Conservation (phyloP, 2,888 invertebrate genomes). For the Ormyrus pomaceus region DNA sequence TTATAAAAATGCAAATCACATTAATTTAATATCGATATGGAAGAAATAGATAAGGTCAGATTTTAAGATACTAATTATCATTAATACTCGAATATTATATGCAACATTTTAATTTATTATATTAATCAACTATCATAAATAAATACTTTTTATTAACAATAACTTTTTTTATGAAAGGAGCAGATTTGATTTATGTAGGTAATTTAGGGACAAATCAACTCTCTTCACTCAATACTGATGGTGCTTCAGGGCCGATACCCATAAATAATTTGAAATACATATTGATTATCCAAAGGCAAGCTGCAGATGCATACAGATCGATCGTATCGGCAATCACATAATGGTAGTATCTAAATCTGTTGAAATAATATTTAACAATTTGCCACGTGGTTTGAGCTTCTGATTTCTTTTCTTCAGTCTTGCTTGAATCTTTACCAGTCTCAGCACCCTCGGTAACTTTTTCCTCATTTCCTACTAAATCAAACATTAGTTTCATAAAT, state of each 20-base stretch:
- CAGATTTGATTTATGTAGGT: no score
- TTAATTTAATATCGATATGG: no score
- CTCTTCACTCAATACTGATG: conserved; percentile 44
- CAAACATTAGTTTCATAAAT: neutral
- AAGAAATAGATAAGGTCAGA: no score
- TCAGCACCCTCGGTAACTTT: neutral
- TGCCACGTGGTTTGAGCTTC: conserved; percentile 48
- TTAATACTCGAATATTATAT: no score
- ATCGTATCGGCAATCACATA: conserved; percentile 61
- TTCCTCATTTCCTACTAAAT: conserved; percentile 13
- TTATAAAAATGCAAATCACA: no score
- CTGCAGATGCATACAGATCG: conserved; percentile 58
- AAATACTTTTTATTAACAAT: no score
- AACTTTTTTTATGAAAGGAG: no score
- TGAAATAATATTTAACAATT: conserved; percentile 62
- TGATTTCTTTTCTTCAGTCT: neutral
- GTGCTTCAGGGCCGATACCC: conserved; percentile 35
- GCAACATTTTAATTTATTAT: no score
- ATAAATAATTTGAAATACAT: conserved; percentile 55
- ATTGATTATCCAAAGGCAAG: conserved; percentile 61
- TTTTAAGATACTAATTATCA: no score
- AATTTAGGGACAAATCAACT: neutral
- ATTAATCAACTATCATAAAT: no score
- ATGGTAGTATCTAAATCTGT: conserved; percentile 64
- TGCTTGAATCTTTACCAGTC: neutral